These are phyloP conservation scores for Dasysyrphus tricinctus DNA, from an alignment of 2,888 invertebrate genomes.

Conservation along the genomic window DNA sequence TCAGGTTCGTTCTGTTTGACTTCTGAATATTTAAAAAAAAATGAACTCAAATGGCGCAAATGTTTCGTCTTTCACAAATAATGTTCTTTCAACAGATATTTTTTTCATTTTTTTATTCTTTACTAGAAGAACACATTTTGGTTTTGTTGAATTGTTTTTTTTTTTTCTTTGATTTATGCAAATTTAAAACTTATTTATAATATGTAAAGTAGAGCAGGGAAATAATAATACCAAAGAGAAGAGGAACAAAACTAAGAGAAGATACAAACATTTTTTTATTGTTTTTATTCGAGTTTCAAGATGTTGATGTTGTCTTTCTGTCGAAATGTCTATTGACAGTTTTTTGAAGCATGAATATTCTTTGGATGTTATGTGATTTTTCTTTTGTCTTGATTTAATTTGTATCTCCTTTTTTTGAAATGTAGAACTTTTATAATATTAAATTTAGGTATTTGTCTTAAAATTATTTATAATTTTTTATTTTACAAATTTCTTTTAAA, in stretches of 20 bases:
- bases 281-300: background rate
- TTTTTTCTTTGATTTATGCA: slow-evolving; percentile 23
- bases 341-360: slow-evolving; percentile 5
- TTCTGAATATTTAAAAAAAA: slow-evolving; percentile 17
- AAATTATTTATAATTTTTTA: too few relatives aligned
- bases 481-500: too few relatives aligned
- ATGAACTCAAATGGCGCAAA: background rate
- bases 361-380: background rate
- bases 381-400: background rate
- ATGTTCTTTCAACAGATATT: background rate
- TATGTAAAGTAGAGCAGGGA: background rate
- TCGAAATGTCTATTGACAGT: background rate
- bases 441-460: too few relatives aligned
- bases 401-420: background rate
- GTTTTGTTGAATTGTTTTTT: background rate
- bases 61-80: background rate
- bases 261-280: background rate
- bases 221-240: background rate
- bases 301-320: background rate
- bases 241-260: background rate
- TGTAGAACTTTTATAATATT: too few relatives aligned
- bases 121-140: slow-evolving; percentile 4
- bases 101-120: background rate
- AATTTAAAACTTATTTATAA: slow-evolving; percentile 4
- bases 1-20: slow-evolving; percentile 14